Percentiles rank a stretch among this genome's conserved stretches.
phyloP scores from a whole-genome alignment of 2,888 invertebrate species.

The Acleris laterana region DNA sequence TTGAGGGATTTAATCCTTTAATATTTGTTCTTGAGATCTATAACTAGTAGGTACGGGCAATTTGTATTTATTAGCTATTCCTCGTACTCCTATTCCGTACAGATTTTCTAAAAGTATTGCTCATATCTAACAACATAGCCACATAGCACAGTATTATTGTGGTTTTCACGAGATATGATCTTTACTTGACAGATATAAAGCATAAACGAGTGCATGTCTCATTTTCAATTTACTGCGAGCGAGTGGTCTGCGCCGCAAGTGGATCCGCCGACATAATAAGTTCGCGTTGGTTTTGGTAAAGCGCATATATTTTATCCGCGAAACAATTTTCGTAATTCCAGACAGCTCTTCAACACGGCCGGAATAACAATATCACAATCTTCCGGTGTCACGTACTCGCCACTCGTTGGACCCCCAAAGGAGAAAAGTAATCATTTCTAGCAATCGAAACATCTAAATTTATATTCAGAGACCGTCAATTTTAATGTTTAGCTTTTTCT shows the following conservation, averaged over 20 bases:
- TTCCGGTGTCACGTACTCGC: conserved; percentile 73
- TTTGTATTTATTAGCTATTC: too few species aligned
- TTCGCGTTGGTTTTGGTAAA: conserved; percentile 56
- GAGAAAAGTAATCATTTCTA: conserved; percentile 77
- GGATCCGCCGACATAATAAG: conserved; percentile 29
- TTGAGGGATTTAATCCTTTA: too few species aligned
- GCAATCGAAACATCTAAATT: conserved; percentile 73
- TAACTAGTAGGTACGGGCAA: too few species aligned
- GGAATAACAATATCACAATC: conserved; percentile 82
- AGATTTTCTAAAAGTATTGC: too few species aligned
- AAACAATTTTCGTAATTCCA: conserved; percentile 79
- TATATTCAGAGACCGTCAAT: conserved; percentile 73
- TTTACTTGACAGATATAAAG: conserved; percentile 4
- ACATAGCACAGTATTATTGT: too few species aligned
- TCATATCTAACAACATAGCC: too few species aligned
- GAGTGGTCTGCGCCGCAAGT: conserved; percentile 9
- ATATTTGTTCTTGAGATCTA: too few species aligned
- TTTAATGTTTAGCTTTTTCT: conserved; percentile 64
- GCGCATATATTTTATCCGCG: conserved; percentile 64
- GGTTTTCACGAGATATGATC: neutral
- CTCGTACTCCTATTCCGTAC: too few species aligned
- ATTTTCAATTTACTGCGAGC: conserved; percentile 25
- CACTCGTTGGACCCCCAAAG: conserved; percentile 71
- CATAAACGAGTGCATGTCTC: conserved; percentile 17
- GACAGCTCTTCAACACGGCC: conserved; percentile 72